Conservation (phyloP, 2,888 invertebrate species). For the Parasteatoda lunata region DNA sequence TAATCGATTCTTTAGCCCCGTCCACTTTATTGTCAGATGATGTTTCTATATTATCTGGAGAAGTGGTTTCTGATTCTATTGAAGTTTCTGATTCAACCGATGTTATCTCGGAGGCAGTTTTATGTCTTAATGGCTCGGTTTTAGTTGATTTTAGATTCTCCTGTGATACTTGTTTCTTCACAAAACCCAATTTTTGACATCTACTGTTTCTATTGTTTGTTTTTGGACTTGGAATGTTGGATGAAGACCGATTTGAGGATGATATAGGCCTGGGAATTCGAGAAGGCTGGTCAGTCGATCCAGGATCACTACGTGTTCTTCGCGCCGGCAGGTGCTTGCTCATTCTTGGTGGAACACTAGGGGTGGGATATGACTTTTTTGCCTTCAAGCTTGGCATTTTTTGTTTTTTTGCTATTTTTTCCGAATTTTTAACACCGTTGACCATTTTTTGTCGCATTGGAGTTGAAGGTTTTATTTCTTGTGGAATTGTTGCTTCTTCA, state of each 20-base stretch:
- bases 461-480: slow-evolving; percentile 1
- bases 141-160: background rate
- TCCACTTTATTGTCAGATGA: no score
- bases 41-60: no score
- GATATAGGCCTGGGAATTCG: slow-evolving; percentile 60
- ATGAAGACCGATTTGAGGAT: slow-evolving; percentile 5
- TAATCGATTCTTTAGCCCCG: no score
- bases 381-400: slow-evolving; percentile 15
- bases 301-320: slow-evolving; percentile 62
- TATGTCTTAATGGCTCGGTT: background rate
- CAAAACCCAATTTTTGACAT: slow-evolving; percentile 5
- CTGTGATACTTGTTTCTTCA: slow-evolving; percentile 6
- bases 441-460: slow-evolving; percentile 14
- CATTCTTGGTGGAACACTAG: slow-evolving; percentile 58
- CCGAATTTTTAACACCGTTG: slow-evolving; percentile 4
- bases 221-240: background rate
- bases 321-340: slow-evolving; percentile 54
- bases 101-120: no score
- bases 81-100: no score
- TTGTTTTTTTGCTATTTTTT: slow-evolving; percentile 10
- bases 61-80: no score
- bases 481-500: background rate
- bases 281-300: slow-evolving; percentile 39
- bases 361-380: slow-evolving; percentile 49
- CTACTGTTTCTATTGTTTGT: background rate